A percentile compares a stretch with the other conserved stretches of the same genome.
Conservation (phyloP, 2,797 vertebrate genomes). For the Sebastes matsubarae region DNA sequence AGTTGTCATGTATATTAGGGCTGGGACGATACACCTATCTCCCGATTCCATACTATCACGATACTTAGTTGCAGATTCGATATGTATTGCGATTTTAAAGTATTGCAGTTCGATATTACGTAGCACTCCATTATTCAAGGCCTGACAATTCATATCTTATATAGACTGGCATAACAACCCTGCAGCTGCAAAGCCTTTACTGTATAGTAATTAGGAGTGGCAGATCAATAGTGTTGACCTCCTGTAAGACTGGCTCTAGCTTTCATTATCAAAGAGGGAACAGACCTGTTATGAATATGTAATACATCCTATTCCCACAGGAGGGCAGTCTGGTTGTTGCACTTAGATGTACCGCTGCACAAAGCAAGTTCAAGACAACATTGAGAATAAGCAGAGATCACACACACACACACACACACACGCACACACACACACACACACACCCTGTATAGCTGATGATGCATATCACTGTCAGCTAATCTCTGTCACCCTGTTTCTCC, state of each 20-base stretch:
- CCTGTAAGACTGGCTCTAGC: constrained; percentile 2
- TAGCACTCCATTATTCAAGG: neutral
- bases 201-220: neutral
- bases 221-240: neutral
- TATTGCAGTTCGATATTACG: no score
- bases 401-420: neutral
- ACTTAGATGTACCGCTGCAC: neutral
- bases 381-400: constrained; percentile 33
- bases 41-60: no score
- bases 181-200: neutral
- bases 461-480: constrained; percentile 56
- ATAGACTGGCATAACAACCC: neutral
- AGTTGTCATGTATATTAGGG: neutral
- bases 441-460: constrained; percentile 47
- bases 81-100: no score
- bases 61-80: no score
- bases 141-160: neutral
- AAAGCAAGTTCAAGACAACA: constrained; percentile 30
- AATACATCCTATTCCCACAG: constrained; percentile 43
- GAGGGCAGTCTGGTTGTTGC: constrained; percentile 69
- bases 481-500: constrained; percentile 31
- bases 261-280: constrained; percentile 13
- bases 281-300: constrained; percentile 3
- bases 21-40: no score
- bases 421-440: constrained; percentile 9